Percentiles rank a stretch among this genome's conserved stretches.
phyloP scores from a whole-genome alignment of 2,113 vertebrate genomes.

The Aegithalos caudatus region DNA sequence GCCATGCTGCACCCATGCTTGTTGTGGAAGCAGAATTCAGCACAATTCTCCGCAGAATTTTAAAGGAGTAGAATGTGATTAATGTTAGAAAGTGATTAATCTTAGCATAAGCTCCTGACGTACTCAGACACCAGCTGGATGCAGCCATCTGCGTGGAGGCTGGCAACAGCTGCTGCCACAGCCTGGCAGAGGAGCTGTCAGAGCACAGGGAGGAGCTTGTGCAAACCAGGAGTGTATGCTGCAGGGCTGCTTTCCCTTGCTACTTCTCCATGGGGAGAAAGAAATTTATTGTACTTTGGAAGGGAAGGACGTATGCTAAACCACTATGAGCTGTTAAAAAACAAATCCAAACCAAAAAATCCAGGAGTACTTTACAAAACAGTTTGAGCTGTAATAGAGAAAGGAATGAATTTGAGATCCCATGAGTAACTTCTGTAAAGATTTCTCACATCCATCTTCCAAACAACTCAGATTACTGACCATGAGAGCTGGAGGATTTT shows the following conservation, averaged over 20 bases:
- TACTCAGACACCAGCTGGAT: not conserved
- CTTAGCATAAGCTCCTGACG: not conserved
- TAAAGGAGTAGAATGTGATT: not conserved
- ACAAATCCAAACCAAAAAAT: not conserved
- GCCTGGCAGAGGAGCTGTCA: not conserved
- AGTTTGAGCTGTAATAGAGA: not conserved
- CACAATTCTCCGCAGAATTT: not conserved
- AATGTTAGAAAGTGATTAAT: not conserved
- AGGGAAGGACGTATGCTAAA: not conserved
- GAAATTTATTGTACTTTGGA: not conserved
- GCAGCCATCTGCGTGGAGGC: not conserved
- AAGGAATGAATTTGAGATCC: not conserved
- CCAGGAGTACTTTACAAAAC: conserved; percentile 1
- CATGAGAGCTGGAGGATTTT: not conserved
- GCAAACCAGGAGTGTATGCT: accelerated
- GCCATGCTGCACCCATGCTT: not conserved
- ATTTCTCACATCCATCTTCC: not conserved
- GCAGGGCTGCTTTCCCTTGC: not conserved
- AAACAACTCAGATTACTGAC: not conserved
- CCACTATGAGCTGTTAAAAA: not conserved
- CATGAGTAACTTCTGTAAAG: not conserved
- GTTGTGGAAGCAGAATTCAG: not conserved
- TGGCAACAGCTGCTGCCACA: not conserved
- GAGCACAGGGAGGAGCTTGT: not conserved
- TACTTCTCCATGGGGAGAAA: not conserved